Percentiles rank a stretch among this genome's conserved stretches.
Conservation (phyloP, 1,140 invertebrate species). For the Drosophila elegans region DNA sequence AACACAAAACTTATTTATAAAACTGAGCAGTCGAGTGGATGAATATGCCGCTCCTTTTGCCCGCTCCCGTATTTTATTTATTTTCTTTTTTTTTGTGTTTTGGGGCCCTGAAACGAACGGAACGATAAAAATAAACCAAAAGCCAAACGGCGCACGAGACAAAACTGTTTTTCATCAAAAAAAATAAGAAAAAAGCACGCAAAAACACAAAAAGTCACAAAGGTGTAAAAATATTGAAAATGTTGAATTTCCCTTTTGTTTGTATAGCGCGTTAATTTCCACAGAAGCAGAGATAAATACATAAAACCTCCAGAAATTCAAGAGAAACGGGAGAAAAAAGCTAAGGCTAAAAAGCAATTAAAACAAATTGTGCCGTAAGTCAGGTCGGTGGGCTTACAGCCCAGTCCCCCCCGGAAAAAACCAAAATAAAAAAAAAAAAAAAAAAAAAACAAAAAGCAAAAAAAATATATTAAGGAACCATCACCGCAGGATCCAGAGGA, state of each 20-base stretch:
- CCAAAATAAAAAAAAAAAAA: background rate
- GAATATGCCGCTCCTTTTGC: slow-evolving; percentile 44
- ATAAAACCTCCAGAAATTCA: slow-evolving; percentile 20
- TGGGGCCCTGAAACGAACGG: slow-evolving; percentile 50
- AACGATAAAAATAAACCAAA: slow-evolving; percentile 70
- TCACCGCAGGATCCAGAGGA: slow-evolving; percentile 16
- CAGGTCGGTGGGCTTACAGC: slow-evolving; percentile 69
- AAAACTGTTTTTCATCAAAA: slow-evolving; percentile 34
- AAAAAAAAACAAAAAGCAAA: slow-evolving; percentile 1
- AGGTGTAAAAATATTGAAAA: slow-evolving; percentile 56
- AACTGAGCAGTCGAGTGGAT: slow-evolving; percentile 76
- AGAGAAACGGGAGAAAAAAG: slow-evolving; percentile 19
- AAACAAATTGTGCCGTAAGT: slow-evolving; percentile 80
- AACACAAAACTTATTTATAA: slow-evolving; percentile 74
- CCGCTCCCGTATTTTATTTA: slow-evolving; percentile 26
- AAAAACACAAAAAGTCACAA: slow-evolving; percentile 37
- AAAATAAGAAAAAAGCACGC: background rate
- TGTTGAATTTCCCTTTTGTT: slow-evolving; percentile 25
- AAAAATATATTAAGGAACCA: slow-evolving; percentile 12
- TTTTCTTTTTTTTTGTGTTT: slow-evolving; percentile 3
- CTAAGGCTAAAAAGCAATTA: slow-evolving; percentile 76
- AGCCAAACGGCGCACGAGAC: slow-evolving; percentile 47
- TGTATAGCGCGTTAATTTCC: slow-evolving; percentile 36
- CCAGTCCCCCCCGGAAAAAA: slow-evolving; percentile 30
- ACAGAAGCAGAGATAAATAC: slow-evolving; percentile 40